These are phyloP conservation scores for Drosophila chauvacae DNA, from an alignment of 1,140 invertebrate species.

Conservation along the genomic window DNA sequence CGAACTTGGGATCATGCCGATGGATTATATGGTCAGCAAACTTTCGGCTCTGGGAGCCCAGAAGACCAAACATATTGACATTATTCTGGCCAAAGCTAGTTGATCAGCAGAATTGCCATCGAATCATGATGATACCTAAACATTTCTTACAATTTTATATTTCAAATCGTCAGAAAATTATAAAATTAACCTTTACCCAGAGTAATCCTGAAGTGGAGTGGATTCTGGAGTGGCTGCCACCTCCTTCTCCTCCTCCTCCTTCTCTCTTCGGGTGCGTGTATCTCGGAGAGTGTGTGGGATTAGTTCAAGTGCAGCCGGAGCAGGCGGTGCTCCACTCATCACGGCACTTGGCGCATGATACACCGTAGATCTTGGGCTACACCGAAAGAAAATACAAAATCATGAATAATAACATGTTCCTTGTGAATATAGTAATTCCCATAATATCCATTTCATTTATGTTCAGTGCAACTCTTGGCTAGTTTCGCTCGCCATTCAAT, in stretches of 20 bases:
- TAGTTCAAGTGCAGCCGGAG: slow-evolving; percentile 26
- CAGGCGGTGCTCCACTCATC: slow-evolving; percentile 10
- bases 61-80: too few relatives aligned
- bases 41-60: slow-evolving; percentile 2
- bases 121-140: too few relatives aligned
- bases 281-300: slow-evolving; percentile 31
- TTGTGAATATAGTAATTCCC: neutral
- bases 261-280: slow-evolving; percentile 8
- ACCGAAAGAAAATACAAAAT: neutral
- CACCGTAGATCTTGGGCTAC: slow-evolving; percentile 7
- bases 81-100: neutral
- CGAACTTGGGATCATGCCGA: slow-evolving; percentile 18
- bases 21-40: slow-evolving; percentile 14
- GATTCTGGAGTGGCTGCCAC: slow-evolving; percentile 25
- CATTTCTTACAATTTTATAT: neutral
- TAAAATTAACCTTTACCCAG: slow-evolving; percentile 1
- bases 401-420: neutral
- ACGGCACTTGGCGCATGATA: slow-evolving; percentile 32
- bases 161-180: neutral
- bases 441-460: neutral
- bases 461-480: slow-evolving; percentile 2
- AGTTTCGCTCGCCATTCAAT: slow-evolving; percentile 46
- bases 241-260: slow-evolving; percentile 1
- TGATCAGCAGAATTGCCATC: neutral
- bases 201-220: neutral